These are phyloP conservation scores for Platorchestia sp. DNA, from an alignment of 1,140 invertebrate genomes.

Conservation along the genomic window DNA sequence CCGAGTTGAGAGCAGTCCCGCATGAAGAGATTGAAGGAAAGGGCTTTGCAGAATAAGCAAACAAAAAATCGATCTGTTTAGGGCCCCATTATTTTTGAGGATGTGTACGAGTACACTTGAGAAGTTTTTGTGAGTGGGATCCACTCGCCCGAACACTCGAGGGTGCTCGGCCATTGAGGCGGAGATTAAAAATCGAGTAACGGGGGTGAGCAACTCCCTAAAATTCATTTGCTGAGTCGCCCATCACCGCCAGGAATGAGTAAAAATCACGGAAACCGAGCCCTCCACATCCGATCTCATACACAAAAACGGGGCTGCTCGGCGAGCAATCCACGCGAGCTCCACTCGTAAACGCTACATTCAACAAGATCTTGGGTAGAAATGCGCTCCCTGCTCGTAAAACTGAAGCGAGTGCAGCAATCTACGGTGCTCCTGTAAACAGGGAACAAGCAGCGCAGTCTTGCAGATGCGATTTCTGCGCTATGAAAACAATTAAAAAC, in stretches of 20 bases:
- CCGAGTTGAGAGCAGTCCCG: background rate
- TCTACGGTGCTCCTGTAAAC: background rate
- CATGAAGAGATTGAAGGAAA: background rate
- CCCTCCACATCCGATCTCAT: background rate
- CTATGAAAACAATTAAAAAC: no score
- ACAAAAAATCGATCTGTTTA: constrained; percentile 53
- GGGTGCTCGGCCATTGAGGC: constrained; percentile 46
- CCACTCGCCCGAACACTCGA: constrained; percentile 40
- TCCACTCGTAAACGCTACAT: background rate
- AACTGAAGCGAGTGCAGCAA: background rate
- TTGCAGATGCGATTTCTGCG: no score
- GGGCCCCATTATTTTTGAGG: constrained; percentile 52
- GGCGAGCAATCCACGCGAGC: background rate
- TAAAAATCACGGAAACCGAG: background rate
- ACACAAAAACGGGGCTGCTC: background rate
- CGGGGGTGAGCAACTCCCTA: constrained; percentile 3
- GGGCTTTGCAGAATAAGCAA: background rate
- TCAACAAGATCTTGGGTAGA: background rate
- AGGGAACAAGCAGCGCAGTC: no score
- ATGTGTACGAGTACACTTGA: constrained; percentile 34
- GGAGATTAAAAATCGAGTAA: constrained; percentile 53
- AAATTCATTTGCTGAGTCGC: background rate
- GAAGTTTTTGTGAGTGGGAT: constrained; percentile 53
- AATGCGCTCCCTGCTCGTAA: background rate
- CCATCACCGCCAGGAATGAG: background rate